phyloP scores from a whole-genome alignment of 2,797 vertebrate species.

The Bothrops alternatus region DNA sequence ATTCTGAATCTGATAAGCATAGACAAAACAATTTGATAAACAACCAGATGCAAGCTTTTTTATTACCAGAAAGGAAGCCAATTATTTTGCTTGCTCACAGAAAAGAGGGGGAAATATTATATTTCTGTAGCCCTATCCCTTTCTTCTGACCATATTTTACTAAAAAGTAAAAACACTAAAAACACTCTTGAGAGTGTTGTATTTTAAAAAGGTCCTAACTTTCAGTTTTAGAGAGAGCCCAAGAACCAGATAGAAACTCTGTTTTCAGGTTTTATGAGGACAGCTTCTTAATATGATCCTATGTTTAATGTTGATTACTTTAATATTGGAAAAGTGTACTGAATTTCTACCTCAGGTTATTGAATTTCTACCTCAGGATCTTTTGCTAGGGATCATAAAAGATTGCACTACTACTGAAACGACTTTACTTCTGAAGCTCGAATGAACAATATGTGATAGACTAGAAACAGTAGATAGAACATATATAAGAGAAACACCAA shows the following conservation, averaged over 20 bases:
- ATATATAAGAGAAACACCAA: too few relatives aligned
- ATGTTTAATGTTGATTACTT: too few relatives aligned
- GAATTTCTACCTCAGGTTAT: too few relatives aligned
- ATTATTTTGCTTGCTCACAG: not conserved
- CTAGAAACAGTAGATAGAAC: too few relatives aligned
- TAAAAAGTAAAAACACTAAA: not conserved
- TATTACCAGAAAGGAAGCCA: not conserved
- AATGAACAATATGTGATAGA: too few relatives aligned
- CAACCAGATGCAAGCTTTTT: not conserved
- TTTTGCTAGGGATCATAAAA: too few relatives aligned
- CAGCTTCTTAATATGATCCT: too few relatives aligned
- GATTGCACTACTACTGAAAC: too few relatives aligned
- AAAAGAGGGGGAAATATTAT: not conserved
- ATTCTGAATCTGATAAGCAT: not conserved
- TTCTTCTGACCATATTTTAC: not conserved
- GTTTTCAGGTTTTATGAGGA: too few relatives aligned
- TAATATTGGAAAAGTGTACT: too few relatives aligned
- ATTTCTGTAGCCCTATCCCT: not conserved
- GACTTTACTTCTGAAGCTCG: too few relatives aligned
- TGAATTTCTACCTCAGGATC: too few relatives aligned
- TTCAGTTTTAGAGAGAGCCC: not conserved
- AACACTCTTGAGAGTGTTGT: not conserved
- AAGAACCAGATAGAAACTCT: not conserved
- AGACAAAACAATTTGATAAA: not conserved
- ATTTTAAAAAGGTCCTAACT: not conserved